Conservation (phyloP, 2,113 vertebrate species). For the Oxyruncus cristatus region DNA sequence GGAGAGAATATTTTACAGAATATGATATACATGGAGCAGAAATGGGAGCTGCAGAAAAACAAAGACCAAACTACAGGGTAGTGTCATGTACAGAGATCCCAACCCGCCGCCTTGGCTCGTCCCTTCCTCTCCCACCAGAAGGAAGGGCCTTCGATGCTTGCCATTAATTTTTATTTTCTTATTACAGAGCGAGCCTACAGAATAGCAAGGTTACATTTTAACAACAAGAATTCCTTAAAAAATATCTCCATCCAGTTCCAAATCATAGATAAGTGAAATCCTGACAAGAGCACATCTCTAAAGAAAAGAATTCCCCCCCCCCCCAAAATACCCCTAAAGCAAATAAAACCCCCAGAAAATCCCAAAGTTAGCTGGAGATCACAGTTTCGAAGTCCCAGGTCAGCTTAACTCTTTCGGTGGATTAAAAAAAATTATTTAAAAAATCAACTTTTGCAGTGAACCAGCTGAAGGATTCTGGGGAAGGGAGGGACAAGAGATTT, state of each 20-base stretch:
- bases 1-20: slow-evolving; percentile 90
- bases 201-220: slow-evolving; percentile 74
- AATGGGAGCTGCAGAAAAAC: slow-evolving; percentile 78
- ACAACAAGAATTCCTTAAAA: slow-evolving; percentile 68
- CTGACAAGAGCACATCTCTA: slow-evolving; percentile 70
- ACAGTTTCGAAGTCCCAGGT: slow-evolving; percentile 61
- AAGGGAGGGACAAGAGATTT: slow-evolving; percentile 43
- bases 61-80: slow-evolving; percentile 87
- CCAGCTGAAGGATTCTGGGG: slow-evolving; percentile 53
- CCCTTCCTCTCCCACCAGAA: slow-evolving; percentile 59
- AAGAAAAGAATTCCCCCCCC: not conserved
- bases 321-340: not conserved
- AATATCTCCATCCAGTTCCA: slow-evolving; percentile 76
- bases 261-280: slow-evolving; percentile 68
- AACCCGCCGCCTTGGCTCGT: slow-evolving; percentile 43
- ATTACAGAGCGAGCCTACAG: slow-evolving; percentile 72
- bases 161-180: slow-evolving; percentile 54
- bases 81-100: slow-evolving; percentile 91
- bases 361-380: slow-evolving; percentile 39
- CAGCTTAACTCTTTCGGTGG: not conserved
- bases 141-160: slow-evolving; percentile 38
- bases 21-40: slow-evolving; percentile 88
- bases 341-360: not conserved
- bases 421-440: not conserved
- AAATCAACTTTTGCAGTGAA: not conserved